Base-by-base conservation (phyloP, 2,888 invertebrate species). In the Mimas tiliae region DNA sequence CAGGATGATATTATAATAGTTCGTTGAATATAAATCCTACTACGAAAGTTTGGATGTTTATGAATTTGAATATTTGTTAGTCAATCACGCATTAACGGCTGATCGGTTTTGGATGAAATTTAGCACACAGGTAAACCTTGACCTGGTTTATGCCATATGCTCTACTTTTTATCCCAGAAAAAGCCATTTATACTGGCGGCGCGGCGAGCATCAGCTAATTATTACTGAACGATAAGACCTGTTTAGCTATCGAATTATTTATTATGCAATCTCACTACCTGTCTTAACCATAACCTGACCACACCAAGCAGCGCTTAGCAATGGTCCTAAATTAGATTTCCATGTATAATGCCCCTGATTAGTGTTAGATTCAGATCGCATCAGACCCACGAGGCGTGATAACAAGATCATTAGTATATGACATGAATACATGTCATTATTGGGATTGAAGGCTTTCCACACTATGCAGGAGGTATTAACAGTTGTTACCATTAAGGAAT, bases 251-350 rank as follows among this genome's bases (percentile, higher is more conserved):
- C 38, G 38, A 58, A 6, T 16, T 58, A 21, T 6, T 27, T 58
- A 50, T 50, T 16, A 50, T 19, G 16, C 19, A 42, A 19, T 42
- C 42, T 58, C 42, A 19, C 38, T 38, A 42, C 38, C 58, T 12
- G 16, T 19, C 9, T 6, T 12, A 21, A 19, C 58, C 19, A 6
- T 16, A 42, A 21, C 19, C 33, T 38, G 42, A 42, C 19, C 16
- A 65, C 65, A 65, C 67, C 52, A 67, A 62, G 58, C 64, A 66
- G 58, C 66, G 67, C 66, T 70, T 70, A 68, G 66, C 70, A 70
- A 65, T 63, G 68, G 66, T 65, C 58, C 65, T 58, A 52, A 58
- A 58, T 58, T 58, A 58, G 42, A 42, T 58, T 58, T 58, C 58
- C 58, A 58, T 58, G 58, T 58, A 58, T 58, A 58, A 42, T 42